These are phyloP conservation scores for Numida meleagris DNA, from an alignment of 2,113 vertebrate species.

Conservation along the genomic window DNA sequence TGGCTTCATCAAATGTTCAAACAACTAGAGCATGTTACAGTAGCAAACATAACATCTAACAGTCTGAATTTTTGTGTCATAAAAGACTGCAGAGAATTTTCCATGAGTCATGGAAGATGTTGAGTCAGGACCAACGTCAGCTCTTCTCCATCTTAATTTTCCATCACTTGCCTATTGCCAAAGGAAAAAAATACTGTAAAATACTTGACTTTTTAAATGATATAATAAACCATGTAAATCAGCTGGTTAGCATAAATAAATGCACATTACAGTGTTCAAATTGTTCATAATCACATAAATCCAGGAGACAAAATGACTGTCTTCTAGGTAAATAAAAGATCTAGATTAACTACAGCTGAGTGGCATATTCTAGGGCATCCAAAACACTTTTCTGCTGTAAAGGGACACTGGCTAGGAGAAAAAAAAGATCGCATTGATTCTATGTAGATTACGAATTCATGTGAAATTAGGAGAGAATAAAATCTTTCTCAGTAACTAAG, in stretches of 20 bases:
- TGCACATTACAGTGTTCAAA: neutral
- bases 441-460: conserved; percentile 5
- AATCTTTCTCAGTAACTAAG: conserved; percentile 40
- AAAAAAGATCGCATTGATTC: neutral
- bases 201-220: neutral
- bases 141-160: neutral
- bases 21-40: neutral
- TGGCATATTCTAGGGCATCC: neutral
- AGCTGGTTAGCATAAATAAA: neutral
- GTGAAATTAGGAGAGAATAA: conserved; percentile 31
- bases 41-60: neutral
- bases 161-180: neutral
- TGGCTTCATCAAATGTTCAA: neutral
- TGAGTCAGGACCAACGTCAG: neutral
- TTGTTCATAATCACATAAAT: neutral
- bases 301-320: neutral
- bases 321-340: neutral
- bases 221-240: neutral
- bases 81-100: neutral
- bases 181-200: neutral
- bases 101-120: neutral
- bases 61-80: neutral
- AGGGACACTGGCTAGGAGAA: neutral
- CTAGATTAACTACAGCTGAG: neutral
- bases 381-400: neutral